Conservation (phyloP, 23 tunicate species). For the Aplidium turbinatum region DNA sequence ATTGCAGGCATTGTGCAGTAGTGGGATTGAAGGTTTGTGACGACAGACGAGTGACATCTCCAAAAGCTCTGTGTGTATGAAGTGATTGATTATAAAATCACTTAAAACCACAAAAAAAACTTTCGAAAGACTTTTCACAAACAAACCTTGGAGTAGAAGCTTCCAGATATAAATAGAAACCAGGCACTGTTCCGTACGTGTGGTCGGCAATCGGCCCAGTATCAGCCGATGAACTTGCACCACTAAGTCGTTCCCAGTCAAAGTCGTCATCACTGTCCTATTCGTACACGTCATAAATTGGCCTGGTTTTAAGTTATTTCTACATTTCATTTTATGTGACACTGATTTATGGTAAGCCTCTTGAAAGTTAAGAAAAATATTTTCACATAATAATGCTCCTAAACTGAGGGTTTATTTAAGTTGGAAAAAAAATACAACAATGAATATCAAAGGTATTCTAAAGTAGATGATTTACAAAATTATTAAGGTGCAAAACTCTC, state of each 20-base stretch:
- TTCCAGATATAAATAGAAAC: constrained; percentile 65
- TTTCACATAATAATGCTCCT: too few species aligned
- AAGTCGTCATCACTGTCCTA: constrained; percentile 78
- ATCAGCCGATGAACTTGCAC: constrained; percentile 78
- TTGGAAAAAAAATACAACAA: too few species aligned
- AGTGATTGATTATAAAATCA: background rate
- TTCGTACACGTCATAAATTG: too few species aligned
- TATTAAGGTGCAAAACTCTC: too few species aligned
- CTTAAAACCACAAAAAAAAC: background rate
- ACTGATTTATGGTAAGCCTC: background rate
- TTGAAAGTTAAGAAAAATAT: background rate
- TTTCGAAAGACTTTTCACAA: background rate
- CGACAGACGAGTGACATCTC: constrained; percentile 56
- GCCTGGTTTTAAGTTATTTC: background rate
- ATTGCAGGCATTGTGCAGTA: constrained; percentile 61
- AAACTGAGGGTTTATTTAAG: too few species aligned
- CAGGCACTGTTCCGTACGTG: constrained; percentile 44
- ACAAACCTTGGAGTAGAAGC: constrained; percentile 74
- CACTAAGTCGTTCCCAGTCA: constrained; percentile 62
- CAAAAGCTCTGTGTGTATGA: too few species aligned
- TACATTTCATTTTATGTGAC: background rate
- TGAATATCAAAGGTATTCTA: too few species aligned
- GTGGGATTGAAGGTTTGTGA: constrained; percentile 48
- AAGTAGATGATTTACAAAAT: too few species aligned
- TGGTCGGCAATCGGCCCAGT: constrained; percentile 79